These are phyloP conservation scores for Dreissena rostriformis DNA, from an alignment of 1,140 invertebrate genomes.

Conservation along the genomic window DNA sequence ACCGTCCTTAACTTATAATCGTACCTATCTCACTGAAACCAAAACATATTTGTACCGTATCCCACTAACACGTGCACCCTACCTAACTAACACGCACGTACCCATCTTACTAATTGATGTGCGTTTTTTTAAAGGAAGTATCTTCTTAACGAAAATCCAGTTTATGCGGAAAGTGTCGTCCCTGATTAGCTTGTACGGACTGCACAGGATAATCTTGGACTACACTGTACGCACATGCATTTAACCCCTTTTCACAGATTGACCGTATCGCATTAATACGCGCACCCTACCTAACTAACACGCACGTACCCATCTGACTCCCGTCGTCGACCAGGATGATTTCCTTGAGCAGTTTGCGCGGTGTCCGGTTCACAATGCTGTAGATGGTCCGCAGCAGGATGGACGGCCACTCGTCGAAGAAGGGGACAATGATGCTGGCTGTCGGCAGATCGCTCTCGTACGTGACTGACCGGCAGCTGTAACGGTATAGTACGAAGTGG, in stretches of 20 bases:
- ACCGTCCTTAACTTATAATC: too few relatives aligned
- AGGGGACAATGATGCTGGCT: conserved; percentile 95
- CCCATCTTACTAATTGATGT: background rate
- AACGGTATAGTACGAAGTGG: conserved; percentile 21
- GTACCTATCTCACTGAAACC: background rate
- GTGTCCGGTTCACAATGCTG: conserved; percentile 93
- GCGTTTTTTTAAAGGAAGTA: too few relatives aligned
- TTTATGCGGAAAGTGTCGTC: too few relatives aligned
- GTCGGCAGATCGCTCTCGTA: conserved; percentile 84
- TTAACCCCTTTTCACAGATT: too few relatives aligned
- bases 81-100: background rate
- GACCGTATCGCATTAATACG: background rate
- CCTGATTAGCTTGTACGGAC: too few relatives aligned
- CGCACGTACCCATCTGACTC: conserved; percentile 87
- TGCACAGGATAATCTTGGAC: too few relatives aligned
- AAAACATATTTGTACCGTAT: background rate
- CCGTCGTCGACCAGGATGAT: conserved; percentile 95
- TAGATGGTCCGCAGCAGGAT: conserved; percentile 94
- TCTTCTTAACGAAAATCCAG: too few relatives aligned
- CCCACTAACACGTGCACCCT: background rate
- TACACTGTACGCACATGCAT: too few relatives aligned
- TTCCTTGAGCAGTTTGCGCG: conserved; percentile 90
- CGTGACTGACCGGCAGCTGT: conserved; percentile 33
- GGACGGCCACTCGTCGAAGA: conserved; percentile 96
- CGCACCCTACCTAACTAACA: background rate